Percentiles rank a stretch among this genome's conserved stretches.
Evolutionary conservation across 2,797 vertebrate species (phyloP).

Genomic region (Dicrostonyx torquatus): DNA sequence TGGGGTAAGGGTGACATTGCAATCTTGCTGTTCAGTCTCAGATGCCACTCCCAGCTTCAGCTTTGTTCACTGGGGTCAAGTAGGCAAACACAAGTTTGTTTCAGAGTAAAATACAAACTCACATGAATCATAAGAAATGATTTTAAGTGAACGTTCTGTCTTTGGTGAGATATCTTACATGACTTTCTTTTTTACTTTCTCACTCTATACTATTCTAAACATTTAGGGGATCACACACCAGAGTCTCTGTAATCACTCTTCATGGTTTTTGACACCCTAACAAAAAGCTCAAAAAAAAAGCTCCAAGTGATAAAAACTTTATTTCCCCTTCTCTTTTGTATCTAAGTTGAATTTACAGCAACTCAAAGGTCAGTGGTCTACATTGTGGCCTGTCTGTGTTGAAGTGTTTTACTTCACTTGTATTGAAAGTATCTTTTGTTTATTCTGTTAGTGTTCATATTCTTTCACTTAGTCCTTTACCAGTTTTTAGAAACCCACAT

Average conservation of each 20-base stretch:
- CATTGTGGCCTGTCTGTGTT: background rate
- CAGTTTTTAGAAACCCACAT: background rate
- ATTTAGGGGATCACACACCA: background rate
- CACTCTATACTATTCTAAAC: conserved; percentile 4
- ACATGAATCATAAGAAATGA: background rate
- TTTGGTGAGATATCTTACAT: background rate
- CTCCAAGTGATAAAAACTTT: background rate
- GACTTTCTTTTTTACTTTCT: background rate
- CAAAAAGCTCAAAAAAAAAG: conserved; percentile 28
- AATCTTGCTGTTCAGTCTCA: background rate
- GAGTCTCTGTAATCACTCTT: background rate
- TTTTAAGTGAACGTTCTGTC: background rate
- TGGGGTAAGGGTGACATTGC: background rate
- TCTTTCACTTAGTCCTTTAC: conserved; percentile 16
- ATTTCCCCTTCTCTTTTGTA: background rate
- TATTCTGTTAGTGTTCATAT: conserved; percentile 33
- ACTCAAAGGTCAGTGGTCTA: conserved; percentile 11
- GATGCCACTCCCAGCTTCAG: background rate
- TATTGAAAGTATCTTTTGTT: background rate
- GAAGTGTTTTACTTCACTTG: conserved; percentile 14
- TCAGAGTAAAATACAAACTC: conserved; percentile 54
- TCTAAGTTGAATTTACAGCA: conserved; percentile 43
- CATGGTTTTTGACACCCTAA: background rate
- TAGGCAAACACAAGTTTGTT: background rate
- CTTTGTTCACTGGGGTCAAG: background rate